These are phyloP conservation scores for Saxidomus purpurata DNA, from an alignment of 1,140 invertebrate genomes.

Conservation along the genomic window DNA sequence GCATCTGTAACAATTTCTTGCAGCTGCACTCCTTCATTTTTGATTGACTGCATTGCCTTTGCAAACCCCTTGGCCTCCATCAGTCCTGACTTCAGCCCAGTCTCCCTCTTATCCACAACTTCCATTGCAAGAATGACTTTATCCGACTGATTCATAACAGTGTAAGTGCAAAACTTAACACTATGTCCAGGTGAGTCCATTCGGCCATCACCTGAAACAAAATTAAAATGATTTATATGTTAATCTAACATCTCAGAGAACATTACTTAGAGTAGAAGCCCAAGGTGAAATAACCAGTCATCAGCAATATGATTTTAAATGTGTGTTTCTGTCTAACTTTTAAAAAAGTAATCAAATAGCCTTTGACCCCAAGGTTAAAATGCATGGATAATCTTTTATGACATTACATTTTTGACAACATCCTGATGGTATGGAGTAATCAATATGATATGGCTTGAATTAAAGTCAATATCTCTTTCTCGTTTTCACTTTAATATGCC, in stretches of 20 bases:
- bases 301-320: too few species aligned
- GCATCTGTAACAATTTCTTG: conserved; percentile 40
- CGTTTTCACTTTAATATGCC: neutral
- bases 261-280: neutral
- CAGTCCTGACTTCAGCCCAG: neutral
- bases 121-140: conserved; percentile 10
- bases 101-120: conserved; percentile 22
- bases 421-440: too few species aligned
- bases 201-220: neutral
- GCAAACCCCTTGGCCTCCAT: neutral
- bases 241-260: neutral
- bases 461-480: neutral
- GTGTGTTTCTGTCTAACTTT: neutral
- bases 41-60: neutral
- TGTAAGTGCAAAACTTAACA: neutral
- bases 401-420: neutral
- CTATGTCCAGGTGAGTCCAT: neutral
- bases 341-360: too few species aligned
- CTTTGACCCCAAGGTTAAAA: too few species aligned
- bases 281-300: too few species aligned
- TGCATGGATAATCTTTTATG: neutral
- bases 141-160: conserved; percentile 27
- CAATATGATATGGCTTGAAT: too few species aligned
- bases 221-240: neutral
- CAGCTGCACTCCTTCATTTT: neutral